Evolutionary conservation across 2,888 invertebrate species (phyloP).

Genomic region (Arctia plantaginis): DNA sequence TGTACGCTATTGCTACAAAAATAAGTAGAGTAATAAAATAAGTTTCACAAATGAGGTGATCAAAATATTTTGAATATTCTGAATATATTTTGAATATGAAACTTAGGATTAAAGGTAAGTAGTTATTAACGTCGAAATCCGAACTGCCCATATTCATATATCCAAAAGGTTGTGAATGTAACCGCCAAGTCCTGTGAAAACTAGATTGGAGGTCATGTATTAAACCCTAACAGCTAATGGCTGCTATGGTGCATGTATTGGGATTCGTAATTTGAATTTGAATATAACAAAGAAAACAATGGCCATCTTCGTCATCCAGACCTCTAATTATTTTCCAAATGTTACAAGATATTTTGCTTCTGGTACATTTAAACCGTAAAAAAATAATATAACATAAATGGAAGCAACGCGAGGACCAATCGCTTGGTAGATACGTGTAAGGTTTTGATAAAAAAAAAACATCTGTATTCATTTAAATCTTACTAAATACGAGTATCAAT

Average conservation of each 20-base stretch:
- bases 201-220: not conserved
- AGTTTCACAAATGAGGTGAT: conserved; percentile 14
- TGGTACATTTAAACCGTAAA: too few species aligned
- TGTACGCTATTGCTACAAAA: conserved; percentile 40
- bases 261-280: not conserved
- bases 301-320: too few species aligned
- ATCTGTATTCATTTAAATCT: too few species aligned
- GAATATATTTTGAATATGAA: conserved; percentile 10
- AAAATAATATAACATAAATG: too few species aligned
- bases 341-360: too few species aligned
- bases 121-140: not conserved
- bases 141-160: not conserved
- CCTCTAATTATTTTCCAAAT: too few species aligned
- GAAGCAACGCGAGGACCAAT: too few species aligned
- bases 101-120: not conserved
- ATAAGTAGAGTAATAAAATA: conserved; percentile 36
- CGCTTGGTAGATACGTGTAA: too few species aligned
- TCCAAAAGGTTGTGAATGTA: not conserved
- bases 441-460: too few species aligned
- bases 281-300: not conserved
- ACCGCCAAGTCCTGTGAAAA: not conserved
- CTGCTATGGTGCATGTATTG: not conserved
- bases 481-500: too few species aligned
- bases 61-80: conserved; percentile 9
- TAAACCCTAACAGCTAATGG: not conserved